Conservation (phyloP, 2,113 vertebrate species). For the Phyllostomus discolor region DNA sequence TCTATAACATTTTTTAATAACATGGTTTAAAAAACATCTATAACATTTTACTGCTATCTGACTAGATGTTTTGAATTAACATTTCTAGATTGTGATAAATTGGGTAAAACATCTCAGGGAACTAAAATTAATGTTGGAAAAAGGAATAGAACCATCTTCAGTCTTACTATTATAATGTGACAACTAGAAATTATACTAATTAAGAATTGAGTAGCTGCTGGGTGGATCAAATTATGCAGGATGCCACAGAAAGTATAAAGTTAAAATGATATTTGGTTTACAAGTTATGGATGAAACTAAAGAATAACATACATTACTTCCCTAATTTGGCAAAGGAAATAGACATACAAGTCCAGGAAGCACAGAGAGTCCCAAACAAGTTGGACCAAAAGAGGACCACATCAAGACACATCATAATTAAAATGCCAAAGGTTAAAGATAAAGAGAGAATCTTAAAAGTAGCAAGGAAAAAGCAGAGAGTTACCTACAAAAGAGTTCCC, state of each 20-base stretch:
- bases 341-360: too few relatives aligned
- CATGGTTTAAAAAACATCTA: neutral
- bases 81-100: neutral
- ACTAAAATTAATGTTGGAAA: constrained; percentile 37
- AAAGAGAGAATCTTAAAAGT: too few relatives aligned
- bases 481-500: too few relatives aligned
- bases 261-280: neutral
- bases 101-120: neutral
- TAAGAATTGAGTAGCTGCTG: neutral
- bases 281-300: neutral
- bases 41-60: neutral
- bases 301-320: neutral
- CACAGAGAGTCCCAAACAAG: too few relatives aligned
- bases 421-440: too few relatives aligned
- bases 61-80: constrained; percentile 12
- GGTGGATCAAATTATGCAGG: neutral
- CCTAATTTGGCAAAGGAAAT: too few relatives aligned
- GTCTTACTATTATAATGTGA: neutral
- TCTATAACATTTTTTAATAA: neutral
- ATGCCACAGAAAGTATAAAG: constrained; percentile 12
- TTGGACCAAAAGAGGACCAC: too few relatives aligned
- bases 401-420: too few relatives aligned
- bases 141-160: neutral
- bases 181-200: neutral
- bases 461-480: too few relatives aligned